phyloP scores from a whole-genome alignment of 2,797 vertebrate genomes.

The Silurus aristotelis region DNA sequence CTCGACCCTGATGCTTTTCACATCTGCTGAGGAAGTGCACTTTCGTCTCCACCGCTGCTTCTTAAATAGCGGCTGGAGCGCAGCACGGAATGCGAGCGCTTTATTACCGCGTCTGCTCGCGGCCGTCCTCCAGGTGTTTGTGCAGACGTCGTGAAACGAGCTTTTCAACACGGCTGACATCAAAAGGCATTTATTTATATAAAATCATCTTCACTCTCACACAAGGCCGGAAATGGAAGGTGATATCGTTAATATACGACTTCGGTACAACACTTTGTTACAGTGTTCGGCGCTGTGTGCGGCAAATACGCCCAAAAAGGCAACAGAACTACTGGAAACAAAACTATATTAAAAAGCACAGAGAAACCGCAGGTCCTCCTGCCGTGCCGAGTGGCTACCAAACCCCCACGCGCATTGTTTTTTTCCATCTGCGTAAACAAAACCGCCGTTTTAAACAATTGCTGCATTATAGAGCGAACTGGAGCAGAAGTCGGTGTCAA shows the following conservation, averaged over 20 bases:
- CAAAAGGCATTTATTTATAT: neutral
- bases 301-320: neutral
- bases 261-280: no score
- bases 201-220: no score
- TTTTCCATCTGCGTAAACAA: slow-evolving; percentile 43
- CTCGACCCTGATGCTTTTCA: slow-evolving; percentile 49
- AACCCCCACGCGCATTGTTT: slow-evolving; percentile 45
- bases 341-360: neutral
- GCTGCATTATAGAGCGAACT: slow-evolving; percentile 30
- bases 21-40: slow-evolving; percentile 50
- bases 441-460: slow-evolving; percentile 38
- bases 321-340: neutral
- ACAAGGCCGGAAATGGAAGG: no score
- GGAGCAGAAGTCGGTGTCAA: neutral
- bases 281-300: no score
- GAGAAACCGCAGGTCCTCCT: neutral
- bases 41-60: slow-evolving; percentile 19
- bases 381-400: slow-evolving; percentile 27
- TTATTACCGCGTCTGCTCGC: neutral
- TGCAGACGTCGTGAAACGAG: neutral
- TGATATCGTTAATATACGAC: no score
- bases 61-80: slow-evolving; percentile 14
- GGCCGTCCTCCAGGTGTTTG: neutral
- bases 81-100: neutral
- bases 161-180: slow-evolving; percentile 1